These are phyloP conservation scores for Hiodon tergisus DNA, from an alignment of 2,113 vertebrate species.

Conservation along the genomic window DNA sequence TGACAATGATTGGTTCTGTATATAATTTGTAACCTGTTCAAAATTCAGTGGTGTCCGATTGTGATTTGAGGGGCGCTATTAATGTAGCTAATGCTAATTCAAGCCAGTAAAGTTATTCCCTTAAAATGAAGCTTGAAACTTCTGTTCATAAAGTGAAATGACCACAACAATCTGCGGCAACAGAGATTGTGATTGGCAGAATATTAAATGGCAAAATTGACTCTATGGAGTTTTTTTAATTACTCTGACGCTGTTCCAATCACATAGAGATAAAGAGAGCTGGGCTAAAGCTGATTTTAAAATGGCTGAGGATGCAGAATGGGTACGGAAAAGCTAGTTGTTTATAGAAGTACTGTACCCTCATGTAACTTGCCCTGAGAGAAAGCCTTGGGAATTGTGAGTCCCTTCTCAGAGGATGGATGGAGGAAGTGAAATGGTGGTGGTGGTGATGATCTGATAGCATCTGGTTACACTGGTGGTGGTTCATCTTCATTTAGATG, in stretches of 20 bases:
- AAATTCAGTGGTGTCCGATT: slow-evolving; percentile 30
- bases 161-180: slow-evolving; percentile 40
- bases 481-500: no score
- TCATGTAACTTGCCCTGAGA: neutral
- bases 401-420: no score
- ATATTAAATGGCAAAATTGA: slow-evolving; percentile 7
- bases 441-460: no score
- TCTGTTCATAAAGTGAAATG: slow-evolving; percentile 54
- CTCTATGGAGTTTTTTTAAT: slow-evolving; percentile 2
- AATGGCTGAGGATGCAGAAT: neutral
- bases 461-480: no score
- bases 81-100: slow-evolving; percentile 44
- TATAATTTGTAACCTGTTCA: slow-evolving; percentile 47
- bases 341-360: neutral
- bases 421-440: no score
- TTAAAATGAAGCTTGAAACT: slow-evolving; percentile 46
- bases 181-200: slow-evolving; percentile 42
- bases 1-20: slow-evolving; percentile 22
- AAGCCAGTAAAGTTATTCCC: slow-evolving; percentile 53
- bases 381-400: no score
- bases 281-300: neutral
- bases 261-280: neutral
- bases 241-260: slow-evolving; percentile 1
- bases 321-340: neutral
- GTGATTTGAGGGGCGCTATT: slow-evolving; percentile 34